Conservation (phyloP, 2,113 vertebrate species). For the Menura novaehollandiae region DNA sequence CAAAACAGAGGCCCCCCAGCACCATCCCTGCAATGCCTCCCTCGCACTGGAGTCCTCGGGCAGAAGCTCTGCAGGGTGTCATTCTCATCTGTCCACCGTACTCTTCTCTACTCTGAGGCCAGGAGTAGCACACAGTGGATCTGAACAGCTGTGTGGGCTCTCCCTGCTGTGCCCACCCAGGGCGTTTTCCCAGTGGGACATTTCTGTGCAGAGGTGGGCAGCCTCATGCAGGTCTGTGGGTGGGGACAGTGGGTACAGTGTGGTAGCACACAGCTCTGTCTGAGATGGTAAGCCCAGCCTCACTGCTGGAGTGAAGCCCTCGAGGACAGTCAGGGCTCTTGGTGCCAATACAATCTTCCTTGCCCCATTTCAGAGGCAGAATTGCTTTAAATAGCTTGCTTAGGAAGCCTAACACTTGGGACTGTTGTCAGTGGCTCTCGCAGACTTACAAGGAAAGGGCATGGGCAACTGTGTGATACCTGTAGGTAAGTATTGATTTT, state of each 20-base stretch:
- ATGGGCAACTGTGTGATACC: neutral
- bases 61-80: neutral
- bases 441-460: neutral
- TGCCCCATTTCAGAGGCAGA: neutral
- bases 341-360: neutral
- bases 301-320: neutral
- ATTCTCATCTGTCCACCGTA: neutral
- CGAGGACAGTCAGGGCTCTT: neutral
- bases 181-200: fast-evolving
- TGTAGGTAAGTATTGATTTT: neutral
- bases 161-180: neutral
- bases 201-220: fast-evolving
- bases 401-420: neutral
- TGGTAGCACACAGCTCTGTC: neutral
- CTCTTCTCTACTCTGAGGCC: neutral
- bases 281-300: no score
- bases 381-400: neutral
- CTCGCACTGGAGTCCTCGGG: neutral
- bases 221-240: fast-evolving
- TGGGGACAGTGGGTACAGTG: neutral
- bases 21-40: neutral
- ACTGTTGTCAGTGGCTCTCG: neutral
- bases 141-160: neutral
- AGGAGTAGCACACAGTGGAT: fast-evolving
- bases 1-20: neutral